phyloP scores from a whole-genome alignment of 2,113 vertebrate species.

The Channa maculata region DNA sequence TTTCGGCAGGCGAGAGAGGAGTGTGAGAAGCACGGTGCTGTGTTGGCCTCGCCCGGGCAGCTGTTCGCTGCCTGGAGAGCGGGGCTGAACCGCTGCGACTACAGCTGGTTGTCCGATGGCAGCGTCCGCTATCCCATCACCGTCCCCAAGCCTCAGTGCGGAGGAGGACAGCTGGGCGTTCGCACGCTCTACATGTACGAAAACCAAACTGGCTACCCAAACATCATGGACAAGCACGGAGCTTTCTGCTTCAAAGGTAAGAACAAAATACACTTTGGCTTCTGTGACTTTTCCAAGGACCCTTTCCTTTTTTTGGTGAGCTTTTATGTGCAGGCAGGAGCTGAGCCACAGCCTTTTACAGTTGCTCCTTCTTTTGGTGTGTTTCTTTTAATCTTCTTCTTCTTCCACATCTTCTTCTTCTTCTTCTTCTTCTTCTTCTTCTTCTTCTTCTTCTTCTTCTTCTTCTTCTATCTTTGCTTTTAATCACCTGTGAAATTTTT shows the following conservation, averaged over 20 bases:
- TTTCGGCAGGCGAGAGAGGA: slow-evolving; percentile 83
- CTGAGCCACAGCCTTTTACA: too few species aligned
- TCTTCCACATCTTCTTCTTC: too few species aligned
- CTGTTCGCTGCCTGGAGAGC: slow-evolving; percentile 92
- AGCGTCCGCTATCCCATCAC: slow-evolving; percentile 94
- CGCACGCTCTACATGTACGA: slow-evolving; percentile 91
- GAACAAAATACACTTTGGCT: slow-evolving; percentile 21
- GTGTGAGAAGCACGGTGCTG: slow-evolving; percentile 77
- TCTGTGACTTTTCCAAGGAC: too few species aligned
- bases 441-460: too few species aligned
- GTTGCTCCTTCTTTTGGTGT: too few species aligned
- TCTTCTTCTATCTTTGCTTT: too few species aligned
- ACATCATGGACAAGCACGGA: slow-evolving; percentile 85
- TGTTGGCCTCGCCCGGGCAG: slow-evolving; percentile 89
- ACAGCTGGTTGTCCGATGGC: slow-evolving; percentile 92
- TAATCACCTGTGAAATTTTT: too few species aligned
- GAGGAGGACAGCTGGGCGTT: slow-evolving; percentile 92
- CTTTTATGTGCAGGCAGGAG: too few species aligned
- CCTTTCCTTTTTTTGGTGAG: too few species aligned
- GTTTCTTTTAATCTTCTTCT: too few species aligned
- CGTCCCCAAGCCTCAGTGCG: slow-evolving; percentile 90
- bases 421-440: too few species aligned
- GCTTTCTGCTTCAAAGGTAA: slow-evolving; percentile 94
- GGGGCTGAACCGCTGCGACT: slow-evolving; percentile 92
- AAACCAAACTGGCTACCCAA: slow-evolving; percentile 92